phyloP scores from a whole-genome alignment of 2,113 vertebrate species.

The Chitala chitala region DNA sequence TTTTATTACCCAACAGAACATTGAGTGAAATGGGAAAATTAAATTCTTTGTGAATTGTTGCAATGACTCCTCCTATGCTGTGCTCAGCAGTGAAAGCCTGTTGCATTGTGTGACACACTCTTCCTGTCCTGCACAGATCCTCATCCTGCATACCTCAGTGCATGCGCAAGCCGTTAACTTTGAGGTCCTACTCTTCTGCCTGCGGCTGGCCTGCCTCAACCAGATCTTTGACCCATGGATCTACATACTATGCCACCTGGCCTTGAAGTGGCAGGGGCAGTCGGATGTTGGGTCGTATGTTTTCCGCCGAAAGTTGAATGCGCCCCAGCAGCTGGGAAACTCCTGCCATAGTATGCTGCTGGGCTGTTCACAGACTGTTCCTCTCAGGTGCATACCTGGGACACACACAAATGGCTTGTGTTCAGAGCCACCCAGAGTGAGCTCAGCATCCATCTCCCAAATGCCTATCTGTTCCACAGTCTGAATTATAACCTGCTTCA shows the following conservation, averaged over 20 bases:
- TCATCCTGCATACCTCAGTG: conserved; percentile 60
- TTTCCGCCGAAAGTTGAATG: background rate
- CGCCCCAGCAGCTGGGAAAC: background rate
- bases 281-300: background rate
- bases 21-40: too few relatives aligned
- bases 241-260: conserved; percentile 80
- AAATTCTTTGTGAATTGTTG: too few relatives aligned
- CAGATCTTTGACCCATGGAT: conserved; percentile 95
- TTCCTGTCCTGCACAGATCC: conserved; percentile 61
- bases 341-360: too few relatives aligned
- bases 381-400: too few relatives aligned
- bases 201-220: conserved; percentile 86
- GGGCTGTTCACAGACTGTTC: too few relatives aligned
- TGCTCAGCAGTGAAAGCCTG: too few relatives aligned
- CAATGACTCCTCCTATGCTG: too few relatives aligned
- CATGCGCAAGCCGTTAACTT: conserved; percentile 27
- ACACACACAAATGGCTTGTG: background rate
- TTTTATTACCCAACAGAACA: too few relatives aligned
- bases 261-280: conserved; percentile 58
- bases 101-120: too few relatives aligned
- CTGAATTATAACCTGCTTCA: too few relatives aligned
- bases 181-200: conserved; percentile 63
- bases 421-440: background rate
- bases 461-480: too few relatives aligned
- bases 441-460: too few relatives aligned